Percentiles rank a stretch among this genome's conserved stretches.
Evolutionary conservation across 2,888 invertebrate genomes (phyloP).

Genomic region (Troides oblongomaculatus): DNA sequence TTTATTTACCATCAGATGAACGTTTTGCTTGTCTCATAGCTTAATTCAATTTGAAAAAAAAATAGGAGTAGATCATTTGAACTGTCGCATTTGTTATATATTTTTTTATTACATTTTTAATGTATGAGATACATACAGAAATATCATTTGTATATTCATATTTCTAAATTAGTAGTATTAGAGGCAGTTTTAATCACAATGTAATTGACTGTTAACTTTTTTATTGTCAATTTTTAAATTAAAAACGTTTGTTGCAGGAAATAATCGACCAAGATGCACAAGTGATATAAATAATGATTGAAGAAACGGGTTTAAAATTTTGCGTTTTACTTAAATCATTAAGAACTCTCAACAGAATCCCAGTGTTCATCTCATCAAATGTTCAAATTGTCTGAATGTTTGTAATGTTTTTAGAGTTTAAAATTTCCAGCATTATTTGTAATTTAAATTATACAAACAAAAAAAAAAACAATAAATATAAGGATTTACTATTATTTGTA

Average conservation of each 20-base stretch:
- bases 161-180: too few species aligned
- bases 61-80: too few species aligned
- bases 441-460: slow-evolving; percentile 60
- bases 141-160: too few species aligned
- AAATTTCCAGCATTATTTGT: slow-evolving; percentile 65
- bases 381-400: slow-evolving; percentile 61
- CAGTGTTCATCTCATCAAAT: slow-evolving; percentile 61
- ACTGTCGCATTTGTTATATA: too few species aligned
- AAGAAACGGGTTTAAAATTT: slow-evolving; percentile 50
- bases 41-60: too few species aligned
- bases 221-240: not conserved
- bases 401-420: slow-evolving; percentile 58
- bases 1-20: too few species aligned
- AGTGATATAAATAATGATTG: slow-evolving; percentile 40
- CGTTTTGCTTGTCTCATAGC: too few species aligned
- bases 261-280: slow-evolving; percentile 44
- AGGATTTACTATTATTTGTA: slow-evolving; percentile 58
- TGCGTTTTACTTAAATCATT: slow-evolving; percentile 37
- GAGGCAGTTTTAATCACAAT: too few species aligned
- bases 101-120: too few species aligned
- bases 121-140: too few species aligned
- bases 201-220: too few species aligned
- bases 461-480: slow-evolving; percentile 59
- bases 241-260: slow-evolving; percentile 59
- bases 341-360: slow-evolving; percentile 46